These are phyloP conservation scores for Chydorus sphaericus DNA, from an alignment of 2,888 invertebrate species.

Conservation along the genomic window DNA sequence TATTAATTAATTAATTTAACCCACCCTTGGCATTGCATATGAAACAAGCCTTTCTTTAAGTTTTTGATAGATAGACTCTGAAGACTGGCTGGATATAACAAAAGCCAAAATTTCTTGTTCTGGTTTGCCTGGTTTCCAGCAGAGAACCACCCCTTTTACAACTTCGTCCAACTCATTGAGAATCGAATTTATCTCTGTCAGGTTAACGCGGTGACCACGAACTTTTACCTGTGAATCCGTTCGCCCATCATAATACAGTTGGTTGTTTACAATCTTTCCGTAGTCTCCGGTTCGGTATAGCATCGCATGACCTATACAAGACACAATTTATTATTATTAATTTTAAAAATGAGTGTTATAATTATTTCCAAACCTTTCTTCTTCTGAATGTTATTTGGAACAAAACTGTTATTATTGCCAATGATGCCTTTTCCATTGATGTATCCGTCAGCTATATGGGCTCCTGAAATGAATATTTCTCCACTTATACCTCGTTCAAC, in stretches of 20 bases:
- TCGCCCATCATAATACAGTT: slow-evolving; percentile 52
- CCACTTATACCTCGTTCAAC: slow-evolving; percentile 59
- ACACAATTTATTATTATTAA: too few species aligned
- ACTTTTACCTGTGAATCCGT: slow-evolving; percentile 76
- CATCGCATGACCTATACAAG: slow-evolving; percentile 28
- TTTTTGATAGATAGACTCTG: neutral
- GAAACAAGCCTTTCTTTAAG: neutral
- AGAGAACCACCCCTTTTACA: slow-evolving; percentile 61
- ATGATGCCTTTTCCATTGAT: slow-evolving; percentile 54
- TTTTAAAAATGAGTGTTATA: neutral
- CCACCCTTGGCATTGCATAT: slow-evolving; percentile 4
- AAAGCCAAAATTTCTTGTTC: slow-evolving; percentile 23
- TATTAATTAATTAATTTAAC: neutral
- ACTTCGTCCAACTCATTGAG: slow-evolving; percentile 46
- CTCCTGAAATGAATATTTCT: slow-evolving; percentile 66
- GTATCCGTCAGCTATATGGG: slow-evolving; percentile 65
- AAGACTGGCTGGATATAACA: neutral
- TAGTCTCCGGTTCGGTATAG: slow-evolving; percentile 75
- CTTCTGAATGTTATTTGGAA: neutral
- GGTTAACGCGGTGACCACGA: slow-evolving; percentile 70
- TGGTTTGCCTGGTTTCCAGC: slow-evolving; percentile 54
- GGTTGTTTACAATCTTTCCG: slow-evolving; percentile 53
- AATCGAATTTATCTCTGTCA: slow-evolving; percentile 66
- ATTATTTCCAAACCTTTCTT: too few species aligned
- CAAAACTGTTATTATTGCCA: too few species aligned